Evolutionary conservation across 2,888 invertebrate species (phyloP).

Genomic region (Osmoderma eremita): DNA sequence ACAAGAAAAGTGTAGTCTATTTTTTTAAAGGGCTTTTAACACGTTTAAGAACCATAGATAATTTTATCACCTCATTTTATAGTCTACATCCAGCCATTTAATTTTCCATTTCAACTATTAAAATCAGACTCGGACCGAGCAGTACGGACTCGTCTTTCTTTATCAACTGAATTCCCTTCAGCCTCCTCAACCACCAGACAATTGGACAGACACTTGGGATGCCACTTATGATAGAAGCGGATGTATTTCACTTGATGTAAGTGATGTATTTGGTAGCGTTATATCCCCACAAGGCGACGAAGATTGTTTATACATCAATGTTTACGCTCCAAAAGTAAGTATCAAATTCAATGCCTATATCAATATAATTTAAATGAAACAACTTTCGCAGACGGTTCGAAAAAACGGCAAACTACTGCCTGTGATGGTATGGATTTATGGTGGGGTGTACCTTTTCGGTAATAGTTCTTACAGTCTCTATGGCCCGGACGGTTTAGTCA

Average conservation of each 20-base stretch:
- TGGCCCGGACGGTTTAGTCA: slow-evolving; percentile 55
- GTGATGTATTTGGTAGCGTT: slow-evolving; percentile 37
- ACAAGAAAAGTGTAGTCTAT: no score
- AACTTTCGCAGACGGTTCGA: no score
- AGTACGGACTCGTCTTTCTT: no score
- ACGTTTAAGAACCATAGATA: no score
- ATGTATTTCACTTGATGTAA: slow-evolving; percentile 45
- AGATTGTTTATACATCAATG: slow-evolving; percentile 55
- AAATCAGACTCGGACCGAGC: no score
- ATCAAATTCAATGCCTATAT: not conserved
- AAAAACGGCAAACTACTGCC: slow-evolving; percentile 43
- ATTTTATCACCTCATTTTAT: no score
- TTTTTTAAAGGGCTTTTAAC: no score
- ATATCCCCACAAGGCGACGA: slow-evolving; percentile 45
- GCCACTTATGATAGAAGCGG: slow-evolving; percentile 43
- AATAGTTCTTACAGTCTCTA: slow-evolving; percentile 49
- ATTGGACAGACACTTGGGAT: slow-evolving; percentile 46
- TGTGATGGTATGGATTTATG: slow-evolving; percentile 57
- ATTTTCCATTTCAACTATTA: no score
- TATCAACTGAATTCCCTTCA: slow-evolving; percentile 35
- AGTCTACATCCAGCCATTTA: no score
- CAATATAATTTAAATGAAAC: no score
- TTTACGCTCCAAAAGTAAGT: slow-evolving; percentile 52
- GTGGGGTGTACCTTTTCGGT: slow-evolving; percentile 53
- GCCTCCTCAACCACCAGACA: slow-evolving; percentile 53